Evolutionary conservation across 2,113 vertebrate genomes (phyloP).

Genomic region (Elanus axillaris): DNA sequence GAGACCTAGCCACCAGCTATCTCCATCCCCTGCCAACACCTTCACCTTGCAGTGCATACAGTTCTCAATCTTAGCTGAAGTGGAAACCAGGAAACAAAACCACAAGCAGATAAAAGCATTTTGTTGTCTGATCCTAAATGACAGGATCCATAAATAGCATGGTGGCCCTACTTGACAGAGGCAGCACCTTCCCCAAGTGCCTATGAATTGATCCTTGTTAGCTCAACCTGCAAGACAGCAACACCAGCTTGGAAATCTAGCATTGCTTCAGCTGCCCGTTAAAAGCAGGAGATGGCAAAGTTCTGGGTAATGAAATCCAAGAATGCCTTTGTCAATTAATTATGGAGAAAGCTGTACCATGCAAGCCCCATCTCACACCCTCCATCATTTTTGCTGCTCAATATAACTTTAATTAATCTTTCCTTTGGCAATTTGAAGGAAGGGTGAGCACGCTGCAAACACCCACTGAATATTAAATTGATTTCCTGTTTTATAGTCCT

Average conservation of each 20-base stretch:
- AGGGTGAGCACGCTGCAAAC: constrained; percentile 49
- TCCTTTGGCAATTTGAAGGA: constrained; percentile 60
- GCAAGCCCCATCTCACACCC: neutral
- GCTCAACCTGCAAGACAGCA: neutral
- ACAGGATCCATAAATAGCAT: neutral
- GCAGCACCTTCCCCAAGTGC: neutral
- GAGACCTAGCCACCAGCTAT: neutral
- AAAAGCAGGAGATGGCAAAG: neutral
- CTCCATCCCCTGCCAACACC: neutral
- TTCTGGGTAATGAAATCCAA: constrained; percentile 54
- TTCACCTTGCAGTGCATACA: neutral
- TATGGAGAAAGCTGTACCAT: constrained; percentile 9
- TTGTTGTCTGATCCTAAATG: neutral
- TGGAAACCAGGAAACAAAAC: neutral
- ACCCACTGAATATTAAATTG: constrained; percentile 56
- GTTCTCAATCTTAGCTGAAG: neutral
- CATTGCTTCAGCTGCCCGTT: neutral
- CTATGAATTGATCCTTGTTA: neutral
- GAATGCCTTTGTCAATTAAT: constrained; percentile 43
- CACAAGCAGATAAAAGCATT: neutral
- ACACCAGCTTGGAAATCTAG: neutral
- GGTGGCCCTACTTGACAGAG: neutral
- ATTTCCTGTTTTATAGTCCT: constrained; percentile 58
- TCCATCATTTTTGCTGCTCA: constrained; percentile 57
- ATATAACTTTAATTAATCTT: constrained; percentile 69